These are phyloP conservation scores for Patiria miniata DNA, from an alignment of 35 echinoderm and acorn worm species.

Conservation along the genomic window DNA sequence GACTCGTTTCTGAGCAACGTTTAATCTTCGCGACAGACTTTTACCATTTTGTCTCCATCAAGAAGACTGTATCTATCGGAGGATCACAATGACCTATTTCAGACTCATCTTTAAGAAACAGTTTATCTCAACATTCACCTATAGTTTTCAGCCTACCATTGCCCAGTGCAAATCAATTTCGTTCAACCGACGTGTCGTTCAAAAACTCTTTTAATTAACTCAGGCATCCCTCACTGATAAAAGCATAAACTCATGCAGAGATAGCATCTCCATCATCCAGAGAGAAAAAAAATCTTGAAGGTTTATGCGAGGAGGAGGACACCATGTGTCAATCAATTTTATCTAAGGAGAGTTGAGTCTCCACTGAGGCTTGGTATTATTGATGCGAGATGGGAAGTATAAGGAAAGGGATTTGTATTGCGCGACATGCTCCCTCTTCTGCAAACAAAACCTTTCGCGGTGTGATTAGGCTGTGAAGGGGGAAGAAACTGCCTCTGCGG, in stretches of 20 bases:
- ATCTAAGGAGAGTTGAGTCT: neutral
- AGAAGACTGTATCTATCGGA: neutral
- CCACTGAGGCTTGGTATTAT: neutral
- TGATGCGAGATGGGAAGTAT: neutral
- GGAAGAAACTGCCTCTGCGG: neutral
- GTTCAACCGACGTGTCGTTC: neutral
- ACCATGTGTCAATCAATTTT: slow-evolving; percentile 4
- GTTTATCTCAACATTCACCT: no score
- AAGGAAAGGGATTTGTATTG: slow-evolving; percentile 24
- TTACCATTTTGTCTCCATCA: no score
- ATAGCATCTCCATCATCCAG: slow-evolving; percentile 1
- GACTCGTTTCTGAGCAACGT: no score
- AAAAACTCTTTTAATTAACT: slow-evolving; percentile 7
- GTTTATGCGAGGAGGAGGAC: neutral
- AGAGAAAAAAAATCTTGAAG: neutral
- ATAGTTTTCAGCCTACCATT: no score
- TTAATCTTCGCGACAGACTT: no score
- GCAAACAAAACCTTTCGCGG: neutral
- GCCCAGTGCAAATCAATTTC: neutral
- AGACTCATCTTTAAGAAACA: neutral
- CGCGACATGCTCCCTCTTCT: neutral
- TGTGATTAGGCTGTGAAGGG: neutral
- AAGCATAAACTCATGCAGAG: neutral
- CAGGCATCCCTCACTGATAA: neutral
- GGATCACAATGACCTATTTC: neutral